These are phyloP conservation scores for Phylloscopus trochiloides DNA, from an alignment of 2,113 vertebrate species.

Conservation along the genomic window DNA sequence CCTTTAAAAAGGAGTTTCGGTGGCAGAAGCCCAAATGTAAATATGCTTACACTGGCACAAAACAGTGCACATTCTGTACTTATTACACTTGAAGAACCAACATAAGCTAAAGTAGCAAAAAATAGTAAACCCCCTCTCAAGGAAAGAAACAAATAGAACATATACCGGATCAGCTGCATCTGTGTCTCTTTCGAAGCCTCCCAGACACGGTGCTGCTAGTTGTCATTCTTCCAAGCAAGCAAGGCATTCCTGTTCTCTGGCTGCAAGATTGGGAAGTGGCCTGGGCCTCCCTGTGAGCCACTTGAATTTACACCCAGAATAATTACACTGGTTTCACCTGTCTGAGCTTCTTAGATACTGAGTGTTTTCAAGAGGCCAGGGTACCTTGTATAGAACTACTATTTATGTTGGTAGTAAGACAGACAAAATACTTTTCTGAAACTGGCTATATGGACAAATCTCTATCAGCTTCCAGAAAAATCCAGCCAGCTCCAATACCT, in stretches of 20 bases:
- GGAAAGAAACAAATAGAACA: neutral
- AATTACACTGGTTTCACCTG: neutral
- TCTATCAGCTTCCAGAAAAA: neutral
- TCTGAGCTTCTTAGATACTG: neutral
- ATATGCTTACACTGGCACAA: slow-evolving; percentile 3
- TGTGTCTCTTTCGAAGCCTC: neutral
- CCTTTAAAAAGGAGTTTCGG: neutral
- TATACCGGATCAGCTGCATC: neutral
- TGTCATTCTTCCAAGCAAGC: neutral
- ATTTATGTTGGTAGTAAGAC: neutral
- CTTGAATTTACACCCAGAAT: neutral
- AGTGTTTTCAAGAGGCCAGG: neutral
- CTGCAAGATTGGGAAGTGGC: neutral
- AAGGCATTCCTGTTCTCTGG: neutral
- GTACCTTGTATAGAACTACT: neutral
- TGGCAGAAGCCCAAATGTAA: slow-evolving; percentile 11
- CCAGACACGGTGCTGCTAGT: fast-evolving
- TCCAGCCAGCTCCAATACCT: neutral
- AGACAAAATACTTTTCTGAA: neutral
- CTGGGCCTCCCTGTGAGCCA: neutral
- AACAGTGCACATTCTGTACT: neutral
- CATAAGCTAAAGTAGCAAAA: neutral
- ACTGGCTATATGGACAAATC: neutral
- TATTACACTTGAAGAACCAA: neutral
- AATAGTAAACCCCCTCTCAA: neutral